These are phyloP conservation scores for Nesoenas mayeri DNA, from an alignment of 2,113 vertebrate genomes.

Conservation along the genomic window DNA sequence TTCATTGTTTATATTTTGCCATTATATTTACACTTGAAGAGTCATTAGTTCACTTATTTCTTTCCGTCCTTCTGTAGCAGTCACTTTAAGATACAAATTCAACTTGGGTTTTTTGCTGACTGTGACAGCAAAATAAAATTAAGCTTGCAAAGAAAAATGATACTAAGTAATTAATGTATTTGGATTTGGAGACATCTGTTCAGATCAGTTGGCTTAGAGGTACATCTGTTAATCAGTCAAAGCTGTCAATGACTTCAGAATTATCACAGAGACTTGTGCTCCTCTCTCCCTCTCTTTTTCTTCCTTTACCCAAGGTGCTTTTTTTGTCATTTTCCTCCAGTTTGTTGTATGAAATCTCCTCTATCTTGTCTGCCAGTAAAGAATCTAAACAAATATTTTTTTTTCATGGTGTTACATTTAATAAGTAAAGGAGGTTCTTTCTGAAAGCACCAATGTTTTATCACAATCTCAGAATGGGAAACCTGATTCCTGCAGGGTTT, in stretches of 20 bases:
- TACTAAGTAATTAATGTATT: background rate
- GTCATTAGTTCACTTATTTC: background rate
- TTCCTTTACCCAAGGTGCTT: background rate
- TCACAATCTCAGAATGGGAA: background rate
- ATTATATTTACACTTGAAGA: background rate
- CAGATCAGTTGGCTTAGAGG: background rate
- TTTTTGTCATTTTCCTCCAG: background rate
- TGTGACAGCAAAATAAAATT: background rate
- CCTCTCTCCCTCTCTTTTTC: background rate
- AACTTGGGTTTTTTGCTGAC: background rate
- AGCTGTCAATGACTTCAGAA: background rate
- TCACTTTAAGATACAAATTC: background rate
- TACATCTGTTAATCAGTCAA: background rate
- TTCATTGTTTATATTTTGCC: background rate
- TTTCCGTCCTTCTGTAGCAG: background rate
- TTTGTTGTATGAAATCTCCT: background rate
- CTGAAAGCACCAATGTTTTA: background rate
- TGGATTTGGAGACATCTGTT: background rate
- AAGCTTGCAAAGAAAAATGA: background rate
- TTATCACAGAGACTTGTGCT: rapidly evolving
- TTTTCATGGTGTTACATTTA: background rate
- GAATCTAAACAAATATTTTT: background rate
- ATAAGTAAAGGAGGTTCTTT: background rate
- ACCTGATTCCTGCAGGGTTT: background rate
- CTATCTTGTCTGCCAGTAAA: background rate